phyloP scores from a whole-genome alignment of 2,113 vertebrate genomes.

The Corvus hawaiiensis region DNA sequence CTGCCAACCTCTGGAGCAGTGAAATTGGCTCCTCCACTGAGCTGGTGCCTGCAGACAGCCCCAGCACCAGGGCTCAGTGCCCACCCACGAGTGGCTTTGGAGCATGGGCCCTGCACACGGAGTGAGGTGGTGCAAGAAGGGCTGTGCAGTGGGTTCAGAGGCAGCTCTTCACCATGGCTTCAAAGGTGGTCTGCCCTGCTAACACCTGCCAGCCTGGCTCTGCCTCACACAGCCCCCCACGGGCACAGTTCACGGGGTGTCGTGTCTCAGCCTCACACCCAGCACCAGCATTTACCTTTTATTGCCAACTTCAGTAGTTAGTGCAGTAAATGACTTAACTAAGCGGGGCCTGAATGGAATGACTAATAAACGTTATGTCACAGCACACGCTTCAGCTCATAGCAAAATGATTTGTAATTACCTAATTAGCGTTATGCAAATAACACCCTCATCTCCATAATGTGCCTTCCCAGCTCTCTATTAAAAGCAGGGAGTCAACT shows the following conservation, averaged over 20 bases:
- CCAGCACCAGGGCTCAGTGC: neutral
- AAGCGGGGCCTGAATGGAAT: conserved; percentile 70
- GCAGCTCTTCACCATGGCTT: neutral
- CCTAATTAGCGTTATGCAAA: conserved; percentile 90
- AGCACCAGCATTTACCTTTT: conserved; percentile 31
- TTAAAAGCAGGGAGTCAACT: conserved; percentile 57
- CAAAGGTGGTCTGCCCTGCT: neutral
- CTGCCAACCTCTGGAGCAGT: neutral
- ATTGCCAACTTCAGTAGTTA: conserved; percentile 60
- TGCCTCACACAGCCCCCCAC: neutral
- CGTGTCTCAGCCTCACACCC: neutral
- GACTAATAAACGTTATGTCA: conserved; percentile 73
- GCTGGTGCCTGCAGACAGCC: neutral
- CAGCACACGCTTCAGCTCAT: conserved; percentile 80
- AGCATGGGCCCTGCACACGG: rapidly evolving
- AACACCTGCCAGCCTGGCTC: neutral
- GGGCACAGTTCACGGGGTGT: neutral
- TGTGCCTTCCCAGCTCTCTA: conserved; percentile 68
- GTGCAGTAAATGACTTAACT: conserved; percentile 56
- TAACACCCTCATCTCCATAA: conserved; percentile 78
- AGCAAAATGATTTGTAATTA: conserved; percentile 90
- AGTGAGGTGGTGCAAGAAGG: rapidly evolving
- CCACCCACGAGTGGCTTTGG: rapidly evolving
- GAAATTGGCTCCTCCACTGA: neutral
- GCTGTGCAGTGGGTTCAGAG: rapidly evolving